These are phyloP conservation scores for Coremacera marginata DNA, from an alignment of 2,888 invertebrate species.

Conservation along the genomic window DNA sequence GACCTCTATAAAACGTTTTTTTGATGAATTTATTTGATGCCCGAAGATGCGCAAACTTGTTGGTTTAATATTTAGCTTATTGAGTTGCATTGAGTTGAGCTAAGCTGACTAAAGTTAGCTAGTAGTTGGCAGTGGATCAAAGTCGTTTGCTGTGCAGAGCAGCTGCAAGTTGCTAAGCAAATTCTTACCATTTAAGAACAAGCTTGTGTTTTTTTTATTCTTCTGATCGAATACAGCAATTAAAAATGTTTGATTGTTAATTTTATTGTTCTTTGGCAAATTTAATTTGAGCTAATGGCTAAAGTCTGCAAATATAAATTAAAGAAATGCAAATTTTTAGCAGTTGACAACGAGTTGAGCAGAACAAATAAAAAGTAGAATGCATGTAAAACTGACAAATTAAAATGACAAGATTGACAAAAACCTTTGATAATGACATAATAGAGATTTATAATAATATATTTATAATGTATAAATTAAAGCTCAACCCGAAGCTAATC, in stretches of 20 bases:
- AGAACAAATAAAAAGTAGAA: too few species aligned
- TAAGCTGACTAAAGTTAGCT: neutral
- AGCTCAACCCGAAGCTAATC: too few species aligned
- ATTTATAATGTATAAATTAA: too few species aligned
- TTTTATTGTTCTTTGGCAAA: neutral
- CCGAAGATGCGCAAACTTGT: neutral
- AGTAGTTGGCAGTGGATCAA: conserved; percentile 1
- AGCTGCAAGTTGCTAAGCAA: conserved; percentile 35
- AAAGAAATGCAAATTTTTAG: too few species aligned
- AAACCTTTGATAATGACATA: too few species aligned
- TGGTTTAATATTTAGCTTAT: neutral
- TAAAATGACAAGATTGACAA: too few species aligned
- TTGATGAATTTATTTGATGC: conserved; percentile 9
- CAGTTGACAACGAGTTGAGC: too few species aligned
- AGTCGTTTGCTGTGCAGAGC: conserved; percentile 12
- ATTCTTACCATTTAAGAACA: conserved; percentile 18
- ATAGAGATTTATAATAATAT: too few species aligned
- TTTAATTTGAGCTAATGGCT: too few species aligned
- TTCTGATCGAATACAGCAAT: neutral
- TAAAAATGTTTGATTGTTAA: neutral
- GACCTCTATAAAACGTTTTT: neutral
- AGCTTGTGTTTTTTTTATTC: too few species aligned
- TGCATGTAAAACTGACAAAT: too few species aligned
- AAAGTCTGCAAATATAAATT: too few species aligned
- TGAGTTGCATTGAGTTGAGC: neutral